A percentile compares a stretch with the other conserved stretches of the same genome.
phyloP scores from a whole-genome alignment of 2,797 vertebrate genomes.

The Gymnopithys bicolor region DNA sequence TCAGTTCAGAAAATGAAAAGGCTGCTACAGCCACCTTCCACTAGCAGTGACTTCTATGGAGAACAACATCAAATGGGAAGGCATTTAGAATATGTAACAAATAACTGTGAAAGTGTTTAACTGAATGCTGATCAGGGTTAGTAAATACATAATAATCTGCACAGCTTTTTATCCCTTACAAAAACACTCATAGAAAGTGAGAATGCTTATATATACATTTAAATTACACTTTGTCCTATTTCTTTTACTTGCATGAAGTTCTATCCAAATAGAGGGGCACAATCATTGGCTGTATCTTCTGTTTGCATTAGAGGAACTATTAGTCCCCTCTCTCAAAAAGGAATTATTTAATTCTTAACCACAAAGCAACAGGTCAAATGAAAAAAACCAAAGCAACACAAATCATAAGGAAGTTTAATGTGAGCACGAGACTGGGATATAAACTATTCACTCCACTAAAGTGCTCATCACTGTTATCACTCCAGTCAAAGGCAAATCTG shows the following conservation, averaged over 20 bases:
- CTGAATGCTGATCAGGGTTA: not conserved
- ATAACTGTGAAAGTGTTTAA: not conserved
- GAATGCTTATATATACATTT: not conserved
- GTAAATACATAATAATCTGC: not conserved
- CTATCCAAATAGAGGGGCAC: not conserved
- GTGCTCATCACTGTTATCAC: not conserved
- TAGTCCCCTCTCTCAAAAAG: not conserved
- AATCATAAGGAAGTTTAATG: not conserved
- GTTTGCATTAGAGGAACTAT: not conserved
- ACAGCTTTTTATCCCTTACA: not conserved
- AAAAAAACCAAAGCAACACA: not conserved
- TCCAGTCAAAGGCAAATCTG: not conserved
- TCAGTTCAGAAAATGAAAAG: not conserved
- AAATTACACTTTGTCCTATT: not conserved
- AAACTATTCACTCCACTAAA: not conserved
- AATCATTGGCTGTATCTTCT: not conserved
- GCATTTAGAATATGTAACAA: not conserved
- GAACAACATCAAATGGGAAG: not conserved
- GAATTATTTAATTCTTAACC: not conserved
- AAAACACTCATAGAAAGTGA: not conserved
- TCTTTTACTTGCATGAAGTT: not conserved
- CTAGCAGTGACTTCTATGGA: not conserved
- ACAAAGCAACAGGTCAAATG: not conserved
- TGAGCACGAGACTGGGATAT: accelerated
- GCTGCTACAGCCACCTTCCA: not conserved